phyloP scores from a whole-genome alignment of 2,888 invertebrate genomes.

The Gisinianus flammeolus region DNA sequence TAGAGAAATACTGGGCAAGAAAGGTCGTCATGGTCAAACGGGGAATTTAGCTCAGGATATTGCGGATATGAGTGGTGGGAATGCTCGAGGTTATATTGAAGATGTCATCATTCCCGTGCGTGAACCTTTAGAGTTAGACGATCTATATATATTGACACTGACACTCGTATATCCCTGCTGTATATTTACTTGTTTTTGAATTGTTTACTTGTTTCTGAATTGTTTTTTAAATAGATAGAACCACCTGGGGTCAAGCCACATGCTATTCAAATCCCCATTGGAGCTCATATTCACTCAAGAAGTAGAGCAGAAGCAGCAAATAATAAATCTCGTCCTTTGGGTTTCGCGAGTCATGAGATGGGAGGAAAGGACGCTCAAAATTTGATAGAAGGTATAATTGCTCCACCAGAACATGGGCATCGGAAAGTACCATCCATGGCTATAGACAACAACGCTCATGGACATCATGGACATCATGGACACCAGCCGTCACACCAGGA shows the following conservation, averaged over 20 bases:
- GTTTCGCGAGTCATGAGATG: constrained; percentile 11
- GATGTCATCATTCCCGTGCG: constrained; percentile 44
- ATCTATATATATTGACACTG: too few species aligned
- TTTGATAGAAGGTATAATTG: constrained; percentile 25
- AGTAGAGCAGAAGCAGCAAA: background rate
- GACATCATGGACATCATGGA: background rate
- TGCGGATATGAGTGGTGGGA: constrained; percentile 47
- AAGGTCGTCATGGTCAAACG: constrained; percentile 48
- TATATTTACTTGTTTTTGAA: too few species aligned
- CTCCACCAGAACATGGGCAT: constrained; percentile 11
- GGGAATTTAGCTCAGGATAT: constrained; percentile 52
- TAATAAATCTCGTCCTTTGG: background rate
- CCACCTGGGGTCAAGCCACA: constrained; percentile 17
- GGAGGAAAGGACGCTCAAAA: constrained; percentile 38
- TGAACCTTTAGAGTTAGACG: too few species aligned
- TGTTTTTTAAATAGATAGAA: constrained; percentile 9
- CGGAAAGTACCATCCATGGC: background rate
- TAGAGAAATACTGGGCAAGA: background rate
- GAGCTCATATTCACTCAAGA: constrained; percentile 7
- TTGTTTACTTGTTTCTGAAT: too few species aligned
- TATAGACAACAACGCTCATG: background rate
- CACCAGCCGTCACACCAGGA: too few species aligned
- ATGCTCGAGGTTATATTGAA: constrained; percentile 43
- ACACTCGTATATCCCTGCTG: too few species aligned
- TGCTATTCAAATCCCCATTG: constrained; percentile 28